A percentile compares a stretch with the other conserved stretches of the same genome.
These are phyloP conservation scores for Drosophila lacertosa DNA, from an alignment of 1,140 invertebrate species.

Conservation along the genomic window DNA sequence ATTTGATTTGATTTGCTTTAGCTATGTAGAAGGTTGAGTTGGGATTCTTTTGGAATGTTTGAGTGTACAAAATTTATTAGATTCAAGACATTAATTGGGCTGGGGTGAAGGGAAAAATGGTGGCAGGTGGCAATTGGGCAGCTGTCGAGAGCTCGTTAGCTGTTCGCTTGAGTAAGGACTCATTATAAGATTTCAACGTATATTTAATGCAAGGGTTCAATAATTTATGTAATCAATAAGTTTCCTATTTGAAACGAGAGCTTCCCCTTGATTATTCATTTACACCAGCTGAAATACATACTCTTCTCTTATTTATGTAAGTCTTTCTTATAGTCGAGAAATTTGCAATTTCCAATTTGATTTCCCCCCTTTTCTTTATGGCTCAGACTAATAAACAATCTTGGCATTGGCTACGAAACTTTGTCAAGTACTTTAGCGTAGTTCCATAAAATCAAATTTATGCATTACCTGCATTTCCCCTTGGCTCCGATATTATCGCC, in stretches of 20 bases:
- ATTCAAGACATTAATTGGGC: constrained; percentile 2
- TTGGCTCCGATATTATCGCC: constrained; percentile 8
- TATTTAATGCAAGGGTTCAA: neutral
- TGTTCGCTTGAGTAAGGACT: neutral
- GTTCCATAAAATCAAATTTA: constrained; percentile 75
- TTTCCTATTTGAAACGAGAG: too few species aligned
- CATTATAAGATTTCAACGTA: neutral
- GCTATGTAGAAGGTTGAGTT: neutral
- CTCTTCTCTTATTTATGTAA: neutral
- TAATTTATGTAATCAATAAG: constrained; percentile 5
- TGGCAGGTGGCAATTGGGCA: neutral
- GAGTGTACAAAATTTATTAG: constrained; percentile 10
- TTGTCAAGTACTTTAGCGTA: constrained; percentile 54
- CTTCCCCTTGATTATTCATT: neutral
- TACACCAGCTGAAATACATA: neutral
- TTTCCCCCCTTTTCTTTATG: neutral
- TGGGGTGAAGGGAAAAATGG: too few species aligned
- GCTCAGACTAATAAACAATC: constrained; percentile 63
- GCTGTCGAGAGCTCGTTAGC: neutral
- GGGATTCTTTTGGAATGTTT: neutral
- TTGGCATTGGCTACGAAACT: constrained; percentile 50
- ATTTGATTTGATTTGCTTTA: constrained; percentile 29
- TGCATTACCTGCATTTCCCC: constrained; percentile 62
- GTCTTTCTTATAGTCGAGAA: neutral
- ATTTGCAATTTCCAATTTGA: constrained; percentile 6